phyloP scores from a whole-genome alignment of 2,797 vertebrate species.

The Peromyscus eremicus region DNA sequence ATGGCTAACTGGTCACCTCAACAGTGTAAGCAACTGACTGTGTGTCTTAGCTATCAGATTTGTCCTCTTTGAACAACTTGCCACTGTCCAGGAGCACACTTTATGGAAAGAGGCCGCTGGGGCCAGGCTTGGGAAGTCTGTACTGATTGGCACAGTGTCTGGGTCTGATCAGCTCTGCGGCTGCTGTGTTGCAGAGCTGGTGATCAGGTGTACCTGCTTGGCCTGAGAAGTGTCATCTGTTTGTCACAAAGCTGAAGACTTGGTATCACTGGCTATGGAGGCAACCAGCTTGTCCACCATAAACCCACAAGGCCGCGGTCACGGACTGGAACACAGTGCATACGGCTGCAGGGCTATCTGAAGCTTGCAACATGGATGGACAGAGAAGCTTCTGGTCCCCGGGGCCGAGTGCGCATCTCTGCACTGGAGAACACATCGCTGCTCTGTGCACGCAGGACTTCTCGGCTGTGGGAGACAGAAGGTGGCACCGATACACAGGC shows the following conservation, averaged over 20 bases:
- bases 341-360: slow-evolving; percentile 83
- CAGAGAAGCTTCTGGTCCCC: slow-evolving; percentile 87
- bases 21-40: accelerated
- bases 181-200: not conserved
- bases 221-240: slow-evolving; percentile 72
- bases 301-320: too few species aligned
- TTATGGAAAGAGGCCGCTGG: not conserved
- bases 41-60: accelerated
- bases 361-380: slow-evolving; percentile 89
- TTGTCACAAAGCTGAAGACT: not conserved
- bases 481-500: not conserved
- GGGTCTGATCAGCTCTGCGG: not conserved
- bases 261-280: not conserved
- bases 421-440: not conserved
- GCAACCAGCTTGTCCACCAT: not conserved
- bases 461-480: slow-evolving; percentile 72
- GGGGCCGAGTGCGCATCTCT: slow-evolving; percentile 37
- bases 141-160: accelerated
- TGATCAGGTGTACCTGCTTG: slow-evolving; percentile 70
- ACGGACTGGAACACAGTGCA: accelerated
- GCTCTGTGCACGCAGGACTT: slow-evolving; percentile 61
- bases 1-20: not conserved
- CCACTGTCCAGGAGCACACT: accelerated
- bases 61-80: accelerated
- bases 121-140: not conserved